Base-by-base conservation (phyloP, 1,140 invertebrate genomes). In the Drusus annulatus region DNA sequence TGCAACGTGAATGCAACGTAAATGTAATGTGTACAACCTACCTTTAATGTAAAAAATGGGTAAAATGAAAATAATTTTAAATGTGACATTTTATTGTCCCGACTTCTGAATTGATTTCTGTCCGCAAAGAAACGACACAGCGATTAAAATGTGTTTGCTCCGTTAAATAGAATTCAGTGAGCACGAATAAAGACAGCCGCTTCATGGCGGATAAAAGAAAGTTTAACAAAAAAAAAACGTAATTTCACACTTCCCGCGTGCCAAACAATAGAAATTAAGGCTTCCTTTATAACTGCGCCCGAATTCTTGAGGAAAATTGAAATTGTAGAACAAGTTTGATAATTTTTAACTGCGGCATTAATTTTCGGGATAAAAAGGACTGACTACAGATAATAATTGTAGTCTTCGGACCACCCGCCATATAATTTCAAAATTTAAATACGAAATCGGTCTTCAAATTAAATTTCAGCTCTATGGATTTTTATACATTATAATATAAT, bases 381-480 rank as follows among this genome's bases (percentile, higher is more conserved):
- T 17, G 58, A 76, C 58, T 62, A 17, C 51, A 36, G 50, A 68
- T 17, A 45, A 17, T 79, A 82, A 82, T 80, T 79, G 78, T 80
- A 80, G 78, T 74, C 62, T 74, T 78, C 65, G 74, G 77, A 54
- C 77, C 81, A 82, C 79, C 78, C 78, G 79, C 51, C 54, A 80
- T 82, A 76, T 82, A 82, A 82, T 82, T 82, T 82, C 79, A 71
- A 82, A 82, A 80, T 82, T 82, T 82, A 78, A 82, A 82, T 82
- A 77, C 51, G 79, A 78, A 82, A 80, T 82, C 81, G 63, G 54
- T 69, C 68, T 45, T 50, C 56, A 69, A 77, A 79, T 79, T 82
- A 79, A 76, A 82, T 77, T 82, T 76, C 50, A n/a, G 45, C 3
- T 50, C 50, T 36, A 16, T 16, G 23, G 23, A 25, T 65, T 65